Conservation (phyloP, 2,797 vertebrate genomes). For the Smutsia temminckii region DNA sequence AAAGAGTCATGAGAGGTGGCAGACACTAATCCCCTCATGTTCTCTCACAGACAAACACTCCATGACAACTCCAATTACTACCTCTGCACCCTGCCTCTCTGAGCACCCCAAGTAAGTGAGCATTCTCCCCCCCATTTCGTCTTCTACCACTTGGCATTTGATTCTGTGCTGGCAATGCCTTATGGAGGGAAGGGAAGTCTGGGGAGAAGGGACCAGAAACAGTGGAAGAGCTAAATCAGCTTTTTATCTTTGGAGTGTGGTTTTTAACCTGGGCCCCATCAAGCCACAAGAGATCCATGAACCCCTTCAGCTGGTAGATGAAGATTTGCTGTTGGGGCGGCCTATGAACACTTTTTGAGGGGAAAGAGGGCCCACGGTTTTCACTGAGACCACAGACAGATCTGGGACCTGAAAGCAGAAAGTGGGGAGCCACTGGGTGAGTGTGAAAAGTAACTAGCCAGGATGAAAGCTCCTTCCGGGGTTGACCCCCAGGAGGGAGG, state of each 20-base stretch:
- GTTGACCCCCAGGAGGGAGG: neutral
- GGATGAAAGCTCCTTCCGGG: neutral
- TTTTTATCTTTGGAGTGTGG: neutral
- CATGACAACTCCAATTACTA: neutral
- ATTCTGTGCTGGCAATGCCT: neutral
- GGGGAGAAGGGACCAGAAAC: neutral
- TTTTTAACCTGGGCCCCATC: neutral
- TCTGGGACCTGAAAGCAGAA: neutral
- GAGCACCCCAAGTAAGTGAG: constrained; percentile 15
- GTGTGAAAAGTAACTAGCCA: neutral
- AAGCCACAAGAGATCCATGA: neutral
- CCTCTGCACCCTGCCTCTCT: neutral
- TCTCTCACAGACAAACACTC: neutral
- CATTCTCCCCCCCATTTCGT: neutral
- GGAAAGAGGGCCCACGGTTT: neutral
- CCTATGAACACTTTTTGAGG: neutral
- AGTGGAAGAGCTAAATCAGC: neutral
- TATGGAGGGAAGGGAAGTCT: neutral
- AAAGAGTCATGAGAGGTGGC: neutral
- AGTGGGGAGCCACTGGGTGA: neutral
- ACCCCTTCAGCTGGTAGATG: neutral
- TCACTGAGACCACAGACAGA: neutral
- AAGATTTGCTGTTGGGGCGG: neutral
- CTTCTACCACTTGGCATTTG: neutral
- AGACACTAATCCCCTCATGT: neutral